Conservation (phyloP, 2,113 vertebrate species). For the Sinocyclocheilus rhinocerous region DNA sequence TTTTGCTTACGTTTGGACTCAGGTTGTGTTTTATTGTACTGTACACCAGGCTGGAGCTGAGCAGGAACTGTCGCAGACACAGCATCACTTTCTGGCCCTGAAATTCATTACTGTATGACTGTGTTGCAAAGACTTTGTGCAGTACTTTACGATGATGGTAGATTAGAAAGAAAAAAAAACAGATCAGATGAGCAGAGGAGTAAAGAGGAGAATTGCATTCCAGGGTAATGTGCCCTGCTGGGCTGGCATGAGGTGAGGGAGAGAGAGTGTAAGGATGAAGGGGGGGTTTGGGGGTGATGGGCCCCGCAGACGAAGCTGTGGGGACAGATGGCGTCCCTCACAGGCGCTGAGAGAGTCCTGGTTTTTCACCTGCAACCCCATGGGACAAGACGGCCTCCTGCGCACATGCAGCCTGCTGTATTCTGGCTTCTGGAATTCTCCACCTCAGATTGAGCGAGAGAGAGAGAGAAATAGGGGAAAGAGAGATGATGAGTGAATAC, state of each 20-base stretch:
- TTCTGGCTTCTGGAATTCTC: conserved; percentile 74
- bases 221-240: conserved; percentile 64
- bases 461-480: conserved; percentile 27
- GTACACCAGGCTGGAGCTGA: conserved; percentile 8
- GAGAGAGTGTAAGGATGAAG: conserved; percentile 60
- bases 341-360: conserved; percentile 77
- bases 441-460: conserved; percentile 61
- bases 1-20: conserved; percentile 1
- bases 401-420: conserved; percentile 72
- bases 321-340: conserved; percentile 82
- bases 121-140: conserved; percentile 65
- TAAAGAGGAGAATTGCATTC: conserved; percentile 51
- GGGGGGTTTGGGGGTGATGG: conserved; percentile 58
- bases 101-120: conserved; percentile 69
- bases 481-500: conserved; percentile 57
- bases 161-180: conserved; percentile 61
- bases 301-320: conserved; percentile 70
- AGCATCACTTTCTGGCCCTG: conserved; percentile 62
- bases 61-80: conserved; percentile 54
- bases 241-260: conserved; percentile 63
- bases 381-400: conserved; percentile 76
- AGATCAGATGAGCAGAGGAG: conserved; percentile 26
- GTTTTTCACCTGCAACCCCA: conserved; percentile 82
- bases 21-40: conserved; percentile 60
- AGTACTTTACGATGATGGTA: conserved; percentile 73